Evolutionary conservation across 2,797 vertebrate genomes (phyloP), one percentile per base, ranked within the genome.

Genomic region (Propithecus perrieri): DNA sequence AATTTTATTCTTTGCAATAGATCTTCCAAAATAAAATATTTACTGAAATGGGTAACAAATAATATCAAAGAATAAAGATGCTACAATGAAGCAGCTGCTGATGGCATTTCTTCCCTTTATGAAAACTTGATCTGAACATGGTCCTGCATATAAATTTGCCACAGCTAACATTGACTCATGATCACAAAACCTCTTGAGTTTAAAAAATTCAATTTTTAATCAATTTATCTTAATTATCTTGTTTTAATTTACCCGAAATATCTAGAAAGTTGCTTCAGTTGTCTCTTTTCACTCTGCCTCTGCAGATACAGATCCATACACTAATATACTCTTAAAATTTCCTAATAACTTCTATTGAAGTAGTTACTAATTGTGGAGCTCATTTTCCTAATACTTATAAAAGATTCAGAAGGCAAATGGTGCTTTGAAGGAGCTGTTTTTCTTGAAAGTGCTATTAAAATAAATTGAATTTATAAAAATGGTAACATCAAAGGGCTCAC

Each of bases 381-480:
- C 38, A 81, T 95, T 97, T 95, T 86, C 76, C 78, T 96, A 96
- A 97, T 71, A 93, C 76, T 78, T 88, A 85, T 81, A 92, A 94
- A 97, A 95, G 69, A 94, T 92, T 92, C 57, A 95, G 67, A 30
- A 86, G 85, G 50, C 24, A 85, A 93, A 67, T n/a, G 28, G 61
- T 92, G 55, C 48, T 63, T 46, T 5, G 8, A 92, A 81, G 30
- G 41, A 30, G 41, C 26, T 69, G 30, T 85, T 95, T 95, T 95
- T 92, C 83, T 90, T 96, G 57, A 80, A 97, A 95, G 85, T 80
- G 50, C 61, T 89, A 92, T 96, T 95, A 96, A 94, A 95, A 93
- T 95, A 85, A 95, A 96, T 95, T 90, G 78, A 79, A 92, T 79
- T 95, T 96, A 86, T 65, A 5, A 75, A 97, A 95, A 90, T 71